Evolutionary conservation across 1,140 invertebrate species (phyloP).

Genomic region (Leptopilina clavipes): DNA sequence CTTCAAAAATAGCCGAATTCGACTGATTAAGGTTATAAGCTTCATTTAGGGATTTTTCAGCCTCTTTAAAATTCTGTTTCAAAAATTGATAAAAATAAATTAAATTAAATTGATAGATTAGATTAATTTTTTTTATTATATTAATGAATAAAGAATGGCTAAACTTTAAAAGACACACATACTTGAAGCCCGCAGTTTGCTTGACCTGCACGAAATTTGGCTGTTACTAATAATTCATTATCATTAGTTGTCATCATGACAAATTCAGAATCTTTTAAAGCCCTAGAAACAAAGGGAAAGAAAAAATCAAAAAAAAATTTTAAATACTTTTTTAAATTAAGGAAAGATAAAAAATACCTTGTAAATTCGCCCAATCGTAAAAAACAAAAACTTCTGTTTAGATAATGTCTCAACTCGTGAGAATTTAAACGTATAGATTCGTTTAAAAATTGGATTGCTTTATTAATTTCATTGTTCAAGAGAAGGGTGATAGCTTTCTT

Average conservation of each 20-base stretch:
- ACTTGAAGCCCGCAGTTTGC: conserved; percentile 3
- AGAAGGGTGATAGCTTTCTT: neutral
- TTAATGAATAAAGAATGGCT: neutral
- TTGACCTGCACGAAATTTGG: conserved; percentile 1
- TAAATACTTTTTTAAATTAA: no score
- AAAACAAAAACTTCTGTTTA: conserved; percentile 6
- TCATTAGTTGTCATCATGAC: neutral
- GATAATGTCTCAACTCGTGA: conserved; percentile 1
- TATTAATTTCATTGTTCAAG: neutral
- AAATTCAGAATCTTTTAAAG: conserved; percentile 21
- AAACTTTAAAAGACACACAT: neutral
- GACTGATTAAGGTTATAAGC: conserved; percentile 1
- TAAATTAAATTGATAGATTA: no score
- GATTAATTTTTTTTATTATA: no score
- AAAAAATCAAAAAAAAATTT: neutral
- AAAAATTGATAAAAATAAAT: neutral
- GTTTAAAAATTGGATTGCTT: conserved; percentile 1
- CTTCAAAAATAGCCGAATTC: neutral
- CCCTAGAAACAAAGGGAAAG: neutral
- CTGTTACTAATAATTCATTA: conserved; percentile 1
- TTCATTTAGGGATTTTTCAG: neutral
- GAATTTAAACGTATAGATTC: neutral
- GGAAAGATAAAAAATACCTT: no score
- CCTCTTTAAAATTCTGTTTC: conserved; percentile 3
- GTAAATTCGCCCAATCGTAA: conserved; percentile 16